Evolutionary conservation across 2,888 invertebrate genomes (phyloP).

Genomic region (Nineta flava): DNA sequence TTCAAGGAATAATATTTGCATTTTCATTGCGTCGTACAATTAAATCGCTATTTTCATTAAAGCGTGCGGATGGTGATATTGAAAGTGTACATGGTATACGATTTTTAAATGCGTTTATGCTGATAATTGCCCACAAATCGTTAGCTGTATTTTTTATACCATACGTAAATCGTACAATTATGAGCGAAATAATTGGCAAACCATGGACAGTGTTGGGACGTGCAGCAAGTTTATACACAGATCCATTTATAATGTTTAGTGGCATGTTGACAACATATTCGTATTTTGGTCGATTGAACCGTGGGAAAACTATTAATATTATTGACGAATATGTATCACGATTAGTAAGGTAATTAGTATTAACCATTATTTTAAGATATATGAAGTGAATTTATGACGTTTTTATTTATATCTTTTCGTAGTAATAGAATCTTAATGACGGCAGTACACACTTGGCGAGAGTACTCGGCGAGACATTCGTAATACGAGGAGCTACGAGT

Average conservation of each 20-base stretch:
- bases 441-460: no score
- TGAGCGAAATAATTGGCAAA: constrained; percentile 47
- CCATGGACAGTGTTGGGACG: constrained; percentile 51
- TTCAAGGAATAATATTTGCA: constrained; percentile 27
- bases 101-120: constrained; percentile 44
- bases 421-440: neutral
- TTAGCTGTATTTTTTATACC: constrained; percentile 53
- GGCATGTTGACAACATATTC: constrained; percentile 49
- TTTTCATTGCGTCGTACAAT: constrained; percentile 48
- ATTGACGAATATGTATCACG: constrained; percentile 44
- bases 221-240: constrained; percentile 53
- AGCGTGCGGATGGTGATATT: constrained; percentile 37
- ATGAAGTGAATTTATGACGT: neutral
- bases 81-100: constrained; percentile 48
- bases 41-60: constrained; percentile 32
- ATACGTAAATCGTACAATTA: constrained; percentile 45
- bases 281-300: constrained; percentile 38
- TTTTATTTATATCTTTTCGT: neutral
- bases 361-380: neutral
- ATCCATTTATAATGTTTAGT: constrained; percentile 54
- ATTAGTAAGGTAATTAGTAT: constrained; percentile 32
- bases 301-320: constrained; percentile 34
- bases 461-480: no score
- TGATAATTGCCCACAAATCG: constrained; percentile 50
- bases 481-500: no score